Base-by-base conservation (phyloP, 2,797 vertebrate species). In the Enteromius argenteus region DNA sequence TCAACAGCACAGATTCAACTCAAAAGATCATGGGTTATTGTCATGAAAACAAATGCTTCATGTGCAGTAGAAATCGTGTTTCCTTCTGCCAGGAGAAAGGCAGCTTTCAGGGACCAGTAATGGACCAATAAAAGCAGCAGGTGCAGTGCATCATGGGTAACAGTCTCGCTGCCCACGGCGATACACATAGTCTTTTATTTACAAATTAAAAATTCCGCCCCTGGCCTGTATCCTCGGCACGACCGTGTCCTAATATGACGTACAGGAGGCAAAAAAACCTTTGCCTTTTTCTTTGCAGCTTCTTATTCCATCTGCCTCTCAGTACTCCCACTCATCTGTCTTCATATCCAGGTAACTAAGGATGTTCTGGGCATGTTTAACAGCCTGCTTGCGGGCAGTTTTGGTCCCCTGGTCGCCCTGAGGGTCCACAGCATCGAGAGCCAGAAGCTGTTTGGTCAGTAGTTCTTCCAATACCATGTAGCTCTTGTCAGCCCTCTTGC, bases 241-340 rank as follows among this genome's bases (percentile, higher is more conserved):
- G 87, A 77, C 85, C 27, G 19, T 27, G 53, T 60, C 37, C 30
- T 68, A 19, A 32, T 74, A 72, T 67, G 60, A 44, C 66, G 42
- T 39, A 32, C 75, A 74, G 72, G 85, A 84, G 79, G 82, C 82
- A 86, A 72, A 89, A 87, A 74, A 83, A 19, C 17, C 66, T 87
- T 84, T 84, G 62, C 46, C 21, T 27, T 60, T 37, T 67, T n/a
- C 27, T 44, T 49, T 35, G 78, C 58, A 64, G 76, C 77, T 79
- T 51, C 80, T 76, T 83, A 58, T 78, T 73, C 85, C 32, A 35
- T 46, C 7, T 4, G 35, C 37, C 13, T 44, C 49, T 94, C 91
- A 99, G 90, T 99, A 99, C 88, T 99, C 98, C 97, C 97, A 99
- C 88, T 98, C 97, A 83, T 99, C 98, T 0, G 98, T 99, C 92